Conservation (phyloP, 2,797 vertebrate species). For the Coregonus sp. region DNA sequence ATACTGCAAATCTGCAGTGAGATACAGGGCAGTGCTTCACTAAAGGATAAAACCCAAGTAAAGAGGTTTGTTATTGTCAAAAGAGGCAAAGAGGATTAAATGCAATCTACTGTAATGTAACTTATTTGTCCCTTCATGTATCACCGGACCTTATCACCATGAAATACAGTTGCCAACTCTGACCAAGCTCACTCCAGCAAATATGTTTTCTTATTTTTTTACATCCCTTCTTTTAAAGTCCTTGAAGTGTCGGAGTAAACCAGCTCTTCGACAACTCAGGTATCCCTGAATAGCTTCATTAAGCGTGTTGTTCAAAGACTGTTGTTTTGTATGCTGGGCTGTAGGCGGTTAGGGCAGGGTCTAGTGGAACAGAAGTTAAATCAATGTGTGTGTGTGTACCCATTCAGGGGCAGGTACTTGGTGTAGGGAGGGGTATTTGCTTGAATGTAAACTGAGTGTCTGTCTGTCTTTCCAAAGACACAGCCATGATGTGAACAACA, state of each 20-base stretch:
- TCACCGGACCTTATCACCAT: background rate
- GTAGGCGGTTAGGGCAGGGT: too few relatives aligned
- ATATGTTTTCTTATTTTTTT: background rate
- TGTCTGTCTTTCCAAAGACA: constrained; percentile 14
- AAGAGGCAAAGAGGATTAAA: background rate
- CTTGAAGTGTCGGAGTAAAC: background rate
- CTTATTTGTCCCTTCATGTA: background rate
- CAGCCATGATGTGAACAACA: constrained; percentile 51
- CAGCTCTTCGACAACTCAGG: background rate
- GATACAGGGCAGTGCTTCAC: background rate
- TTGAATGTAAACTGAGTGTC: background rate
- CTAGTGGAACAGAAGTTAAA: constrained; percentile 1
- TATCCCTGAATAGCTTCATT: background rate
- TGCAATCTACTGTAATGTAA: background rate
- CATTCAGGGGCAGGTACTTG: constrained; percentile 20
- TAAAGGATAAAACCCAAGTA: background rate
- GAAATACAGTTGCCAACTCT: background rate
- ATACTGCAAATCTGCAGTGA: background rate
- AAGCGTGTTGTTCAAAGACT: background rate
- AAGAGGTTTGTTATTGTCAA: background rate
- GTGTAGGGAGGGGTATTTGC: constrained; percentile 34
- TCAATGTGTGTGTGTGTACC: background rate
- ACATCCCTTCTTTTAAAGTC: background rate
- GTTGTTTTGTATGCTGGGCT: background rate
- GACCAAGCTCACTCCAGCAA: background rate